phyloP scores from a whole-genome alignment of 92 coral and sea anemone genomes.

The Hydrozoanthus gracilis region DNA sequence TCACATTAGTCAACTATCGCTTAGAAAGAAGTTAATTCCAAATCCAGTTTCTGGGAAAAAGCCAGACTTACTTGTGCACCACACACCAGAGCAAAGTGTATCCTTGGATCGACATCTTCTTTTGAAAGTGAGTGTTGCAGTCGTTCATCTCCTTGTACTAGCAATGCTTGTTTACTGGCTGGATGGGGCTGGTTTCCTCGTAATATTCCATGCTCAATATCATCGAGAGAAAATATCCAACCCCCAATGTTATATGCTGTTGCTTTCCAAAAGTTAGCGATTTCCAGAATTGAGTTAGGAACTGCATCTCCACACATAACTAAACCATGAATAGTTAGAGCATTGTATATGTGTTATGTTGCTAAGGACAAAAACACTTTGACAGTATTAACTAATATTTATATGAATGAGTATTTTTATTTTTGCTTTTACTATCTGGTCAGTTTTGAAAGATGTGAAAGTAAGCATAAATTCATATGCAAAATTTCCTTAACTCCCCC shows the following conservation, averaged over 20 bases:
- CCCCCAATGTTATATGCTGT: slow-evolving; percentile 86
- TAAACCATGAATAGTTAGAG: slow-evolving; percentile 91
- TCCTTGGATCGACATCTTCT: slow-evolving; percentile 83
- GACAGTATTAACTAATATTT: too few species aligned
- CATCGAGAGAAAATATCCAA: slow-evolving; percentile 79
- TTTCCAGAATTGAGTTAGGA: slow-evolving; percentile 88
- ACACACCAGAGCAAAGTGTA: slow-evolving; percentile 97
- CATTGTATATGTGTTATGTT: slow-evolving; percentile 79
- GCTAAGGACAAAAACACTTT: background rate
- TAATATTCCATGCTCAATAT: slow-evolving; percentile 94
- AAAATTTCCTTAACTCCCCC: too few species aligned
- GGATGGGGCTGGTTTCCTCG: slow-evolving; percentile 95
- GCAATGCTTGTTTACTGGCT: slow-evolving; percentile 72
- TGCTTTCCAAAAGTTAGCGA: slow-evolving; percentile 78
- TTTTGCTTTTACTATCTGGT: background rate
- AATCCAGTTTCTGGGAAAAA: too few species aligned
- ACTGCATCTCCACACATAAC: slow-evolving; percentile 63
- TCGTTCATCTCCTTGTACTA: slow-evolving; percentile 77
- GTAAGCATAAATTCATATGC: background rate
- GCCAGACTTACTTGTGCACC: slow-evolving; percentile 83
- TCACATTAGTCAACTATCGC: too few species aligned
- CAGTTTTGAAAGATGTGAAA: background rate
- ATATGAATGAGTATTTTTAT: background rate
- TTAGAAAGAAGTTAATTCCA: too few species aligned
- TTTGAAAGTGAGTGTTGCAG: slow-evolving; percentile 60